Evolutionary conservation across 2,797 vertebrate species (phyloP).

Genomic region (Alfaro cultratus): DNA sequence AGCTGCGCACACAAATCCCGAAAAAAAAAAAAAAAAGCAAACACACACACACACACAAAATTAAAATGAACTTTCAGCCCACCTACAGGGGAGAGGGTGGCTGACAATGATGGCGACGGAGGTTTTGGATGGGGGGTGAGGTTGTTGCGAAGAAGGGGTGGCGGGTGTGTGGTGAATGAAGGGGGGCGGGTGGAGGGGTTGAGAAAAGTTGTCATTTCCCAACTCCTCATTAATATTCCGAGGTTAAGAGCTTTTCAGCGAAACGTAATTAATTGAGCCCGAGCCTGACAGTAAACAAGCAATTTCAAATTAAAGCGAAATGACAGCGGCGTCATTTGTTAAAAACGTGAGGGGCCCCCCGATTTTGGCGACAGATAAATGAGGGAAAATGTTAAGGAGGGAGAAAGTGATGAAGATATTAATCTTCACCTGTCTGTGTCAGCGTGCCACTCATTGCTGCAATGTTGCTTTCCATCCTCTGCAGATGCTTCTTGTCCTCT

Average conservation of each 20-base stretch:
- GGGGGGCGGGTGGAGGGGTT: slow-evolving; percentile 28
- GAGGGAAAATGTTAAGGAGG: slow-evolving; percentile 93
- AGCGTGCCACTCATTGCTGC: slow-evolving; percentile 98
- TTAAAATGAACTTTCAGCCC: slow-evolving; percentile 99
- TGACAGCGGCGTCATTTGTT: slow-evolving; percentile 99
- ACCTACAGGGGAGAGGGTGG: slow-evolving; percentile 78
- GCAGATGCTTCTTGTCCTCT: slow-evolving; percentile 98
- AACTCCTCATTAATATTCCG: slow-evolving; percentile 99
- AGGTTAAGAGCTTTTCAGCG: slow-evolving; percentile 99
- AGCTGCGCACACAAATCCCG: slow-evolving; percentile 29
- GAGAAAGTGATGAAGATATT: slow-evolving; percentile 97
- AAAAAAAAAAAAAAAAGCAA: slow-evolving; percentile 4
- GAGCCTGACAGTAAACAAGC: slow-evolving; percentile 99
- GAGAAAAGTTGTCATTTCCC: slow-evolving; percentile 96
- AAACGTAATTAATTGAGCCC: slow-evolving; percentile 99
- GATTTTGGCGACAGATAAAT: slow-evolving; percentile 99
- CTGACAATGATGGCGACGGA: slow-evolving; percentile 66
- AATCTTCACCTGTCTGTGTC: slow-evolving; percentile 99
- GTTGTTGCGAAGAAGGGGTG: slow-evolving; percentile 58
- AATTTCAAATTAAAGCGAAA: slow-evolving; percentile 99
- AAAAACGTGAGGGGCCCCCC: slow-evolving; percentile 88
- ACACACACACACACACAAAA: slow-evolving; percentile 77
- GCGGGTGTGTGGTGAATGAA: slow-evolving; percentile 37
- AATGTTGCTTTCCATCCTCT: slow-evolving; percentile 95
- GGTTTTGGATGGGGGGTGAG: slow-evolving; percentile 62